phyloP scores from a whole-genome alignment of 2,113 vertebrate species.

The Sporophila hypoxantha region DNA sequence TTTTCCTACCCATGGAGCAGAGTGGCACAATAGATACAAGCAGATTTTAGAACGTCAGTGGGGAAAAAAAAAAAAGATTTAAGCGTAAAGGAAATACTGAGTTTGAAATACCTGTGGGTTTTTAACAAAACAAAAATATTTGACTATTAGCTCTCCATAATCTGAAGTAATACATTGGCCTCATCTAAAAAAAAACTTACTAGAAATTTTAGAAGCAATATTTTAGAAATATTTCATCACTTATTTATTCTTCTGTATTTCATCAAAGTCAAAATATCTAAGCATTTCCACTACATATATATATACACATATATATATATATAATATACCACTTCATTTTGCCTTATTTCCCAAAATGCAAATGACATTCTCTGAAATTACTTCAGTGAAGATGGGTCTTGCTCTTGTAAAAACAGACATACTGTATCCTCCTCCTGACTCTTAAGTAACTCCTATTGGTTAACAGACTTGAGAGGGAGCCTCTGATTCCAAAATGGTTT shows the following conservation, averaged over 20 bases:
- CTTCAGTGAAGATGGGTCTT: background rate
- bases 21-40: background rate
- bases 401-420: background rate
- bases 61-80: background rate
- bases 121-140: background rate
- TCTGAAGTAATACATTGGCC: background rate
- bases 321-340: background rate
- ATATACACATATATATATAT: too few relatives aligned
- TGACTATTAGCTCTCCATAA: background rate
- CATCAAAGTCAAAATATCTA: background rate
- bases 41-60: background rate
- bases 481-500: background rate
- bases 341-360: background rate
- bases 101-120: background rate
- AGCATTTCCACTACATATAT: background rate
- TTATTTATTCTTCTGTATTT: background rate
- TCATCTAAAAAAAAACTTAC: background rate
- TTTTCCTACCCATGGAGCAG: background rate
- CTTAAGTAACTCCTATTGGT: background rate
- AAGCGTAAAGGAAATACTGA: background rate
- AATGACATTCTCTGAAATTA: background rate
- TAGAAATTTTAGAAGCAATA: background rate
- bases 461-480: background rate
- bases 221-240: background rate
- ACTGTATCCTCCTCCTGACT: background rate